Evolutionary conservation across 2,797 vertebrate genomes (phyloP), one percentile per base, ranked within the genome.

Genomic region (Sarcoramphus papa): DNA sequence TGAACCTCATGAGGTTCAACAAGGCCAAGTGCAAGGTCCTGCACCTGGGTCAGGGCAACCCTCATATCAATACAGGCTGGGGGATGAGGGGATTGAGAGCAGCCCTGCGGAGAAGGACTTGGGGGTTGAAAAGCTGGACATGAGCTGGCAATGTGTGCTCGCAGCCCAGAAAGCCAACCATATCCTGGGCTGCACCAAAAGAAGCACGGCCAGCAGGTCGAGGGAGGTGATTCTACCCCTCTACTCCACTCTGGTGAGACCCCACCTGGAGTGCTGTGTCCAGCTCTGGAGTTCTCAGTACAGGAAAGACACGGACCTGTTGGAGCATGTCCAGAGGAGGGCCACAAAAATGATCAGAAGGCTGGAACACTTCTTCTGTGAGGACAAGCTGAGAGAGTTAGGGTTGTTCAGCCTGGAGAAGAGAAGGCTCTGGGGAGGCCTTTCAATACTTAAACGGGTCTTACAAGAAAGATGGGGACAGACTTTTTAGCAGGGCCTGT

Each of bases 61-160:
- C 8, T 6, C 7, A 4, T 41, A 47, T 17, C 18, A 65, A 8
- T 56, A 25, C 10, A 23, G 6, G 24, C 14, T 50, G 40, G 7
- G 7, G 18, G 22, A 35, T 43, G 7, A 78, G 33, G 28, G 45
- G 12, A 40, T 15, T 82, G 28, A 79, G 51, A 88, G 19, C 3
- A 62, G 19, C 31, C 13, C 43, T 82, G 33, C 7, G 1, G 22
- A 60, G 18, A 33, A 81, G 11, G 18, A 47, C 20, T 54, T 64
- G 13, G 2, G 16, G 17, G 8, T 3, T 59, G 33, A 54, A 60
- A 77, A 59, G 11, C 35, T 54, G 31, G 7, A 50, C 22, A 14
- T 68, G 16, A 51, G 12, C 12, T 0, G 0, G 8, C 16, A 59
- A 13, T 16, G 8, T 64, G 33, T 1, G 1, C 16, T 54, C 4